Percentiles rank a stretch among this genome's conserved stretches.
phyloP scores from a whole-genome alignment of 2,888 invertebrate species.

The Xestia ashworthii region DNA sequence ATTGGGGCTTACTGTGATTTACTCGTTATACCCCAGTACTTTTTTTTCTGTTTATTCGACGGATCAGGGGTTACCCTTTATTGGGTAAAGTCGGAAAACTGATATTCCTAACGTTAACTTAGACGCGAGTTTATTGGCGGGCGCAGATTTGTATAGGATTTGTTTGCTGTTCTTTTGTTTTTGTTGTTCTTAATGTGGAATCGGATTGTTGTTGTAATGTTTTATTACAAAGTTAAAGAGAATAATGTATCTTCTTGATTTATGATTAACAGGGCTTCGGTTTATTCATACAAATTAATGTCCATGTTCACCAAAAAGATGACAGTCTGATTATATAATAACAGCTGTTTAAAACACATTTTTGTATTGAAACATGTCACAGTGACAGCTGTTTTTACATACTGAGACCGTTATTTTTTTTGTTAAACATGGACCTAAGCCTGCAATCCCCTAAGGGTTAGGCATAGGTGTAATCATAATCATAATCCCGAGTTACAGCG shows the following conservation, averaged over 20 bases:
- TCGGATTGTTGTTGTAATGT: slow-evolving; percentile 22
- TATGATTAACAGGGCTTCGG: too few relatives aligned
- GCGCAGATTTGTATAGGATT: slow-evolving; percentile 82
- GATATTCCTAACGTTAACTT: slow-evolving; percentile 87
- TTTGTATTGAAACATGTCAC: too few relatives aligned
- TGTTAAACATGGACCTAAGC: too few relatives aligned
- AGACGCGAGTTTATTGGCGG: slow-evolving; percentile 82
- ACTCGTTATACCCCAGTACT: slow-evolving; percentile 83
- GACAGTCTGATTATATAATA: too few relatives aligned
- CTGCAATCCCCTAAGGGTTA: too few relatives aligned
- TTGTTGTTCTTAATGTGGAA: slow-evolving; percentile 31
- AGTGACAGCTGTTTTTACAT: too few relatives aligned
- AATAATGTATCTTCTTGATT: not conserved
- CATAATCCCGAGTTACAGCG: too few relatives aligned
- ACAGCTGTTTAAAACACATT: too few relatives aligned
- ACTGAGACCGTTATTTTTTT: too few relatives aligned
- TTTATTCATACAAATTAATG: too few relatives aligned
- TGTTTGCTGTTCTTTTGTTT: slow-evolving; percentile 68
- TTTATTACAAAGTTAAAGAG: not conserved
- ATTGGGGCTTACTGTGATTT: slow-evolving; percentile 89
- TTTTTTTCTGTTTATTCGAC: slow-evolving; percentile 90
- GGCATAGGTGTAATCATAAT: too few relatives aligned
- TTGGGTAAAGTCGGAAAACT: slow-evolving; percentile 89
- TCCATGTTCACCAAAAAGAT: too few relatives aligned
- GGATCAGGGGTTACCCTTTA: slow-evolving; percentile 90